Evolutionary conservation across 2,113 vertebrate genomes (phyloP).

Genomic region (Theropithecus gelada): DNA sequence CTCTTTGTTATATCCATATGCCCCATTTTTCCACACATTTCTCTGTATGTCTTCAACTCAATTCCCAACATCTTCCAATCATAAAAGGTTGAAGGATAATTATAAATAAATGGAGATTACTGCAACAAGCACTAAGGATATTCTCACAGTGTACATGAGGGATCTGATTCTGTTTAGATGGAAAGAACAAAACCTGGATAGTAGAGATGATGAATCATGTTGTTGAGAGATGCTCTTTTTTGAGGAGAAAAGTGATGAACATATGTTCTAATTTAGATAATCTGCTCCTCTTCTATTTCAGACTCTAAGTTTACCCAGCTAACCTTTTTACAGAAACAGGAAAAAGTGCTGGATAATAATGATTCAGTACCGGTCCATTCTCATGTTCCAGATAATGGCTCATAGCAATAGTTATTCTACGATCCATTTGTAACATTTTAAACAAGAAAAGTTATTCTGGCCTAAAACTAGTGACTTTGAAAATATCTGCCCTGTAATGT

Average conservation of each 20-base stretch:
- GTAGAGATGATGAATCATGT: neutral
- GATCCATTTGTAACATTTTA: slow-evolving; percentile 41
- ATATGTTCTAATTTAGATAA: neutral
- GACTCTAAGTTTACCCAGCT: neutral
- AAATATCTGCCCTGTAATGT: neutral
- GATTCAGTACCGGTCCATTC: neutral
- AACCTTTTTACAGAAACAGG: slow-evolving; percentile 5
- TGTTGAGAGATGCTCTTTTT: neutral
- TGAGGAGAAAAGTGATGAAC: neutral
- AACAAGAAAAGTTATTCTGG: slow-evolving; percentile 21
- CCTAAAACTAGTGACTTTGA: slow-evolving; percentile 3
- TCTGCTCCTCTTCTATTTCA: neutral
- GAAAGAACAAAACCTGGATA: neutral
- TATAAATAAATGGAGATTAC: neutral
- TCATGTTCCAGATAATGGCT: neutral
- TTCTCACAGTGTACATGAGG: neutral
- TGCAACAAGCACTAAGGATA: neutral
- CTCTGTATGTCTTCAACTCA: neutral
- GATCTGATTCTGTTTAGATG: neutral
- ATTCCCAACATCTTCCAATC: neutral
- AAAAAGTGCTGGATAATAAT: neutral
- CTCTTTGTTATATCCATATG: neutral
- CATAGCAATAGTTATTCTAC: neutral
- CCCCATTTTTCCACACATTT: neutral
- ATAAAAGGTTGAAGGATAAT: neutral